phyloP scores from a whole-genome alignment of 2,113 vertebrate species.

The Podiceps cristatus region DNA sequence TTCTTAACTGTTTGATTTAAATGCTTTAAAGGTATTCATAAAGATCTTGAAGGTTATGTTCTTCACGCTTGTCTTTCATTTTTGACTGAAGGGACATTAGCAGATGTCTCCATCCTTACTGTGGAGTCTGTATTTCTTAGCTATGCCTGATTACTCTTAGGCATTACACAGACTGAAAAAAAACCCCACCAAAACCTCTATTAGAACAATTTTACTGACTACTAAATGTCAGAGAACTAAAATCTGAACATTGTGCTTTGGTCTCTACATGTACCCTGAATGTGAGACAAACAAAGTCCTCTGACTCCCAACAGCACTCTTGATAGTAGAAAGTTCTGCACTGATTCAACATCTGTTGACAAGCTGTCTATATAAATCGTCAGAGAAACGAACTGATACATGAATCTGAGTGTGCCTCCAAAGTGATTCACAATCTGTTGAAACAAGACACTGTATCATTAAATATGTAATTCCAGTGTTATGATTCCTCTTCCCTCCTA shows the following conservation, averaged over 20 bases:
- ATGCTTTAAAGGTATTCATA: background rate
- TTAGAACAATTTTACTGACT: background rate
- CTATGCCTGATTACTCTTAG: background rate
- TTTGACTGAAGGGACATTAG: background rate
- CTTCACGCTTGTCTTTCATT: background rate
- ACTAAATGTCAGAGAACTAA: background rate
- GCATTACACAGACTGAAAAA: background rate
- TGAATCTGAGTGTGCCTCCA: background rate
- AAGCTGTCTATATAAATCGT: background rate
- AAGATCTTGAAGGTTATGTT: background rate
- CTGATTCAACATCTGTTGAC: conserved; percentile 3
- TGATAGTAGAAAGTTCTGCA: background rate
- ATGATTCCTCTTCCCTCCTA: background rate
- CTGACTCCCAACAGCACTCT: background rate
- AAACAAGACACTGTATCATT: background rate
- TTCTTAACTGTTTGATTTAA: background rate
- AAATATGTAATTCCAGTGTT: background rate
- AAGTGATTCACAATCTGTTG: conserved; percentile 14
- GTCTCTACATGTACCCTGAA: background rate
- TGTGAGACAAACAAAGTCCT: background rate
- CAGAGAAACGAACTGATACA: background rate
- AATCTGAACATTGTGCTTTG: background rate
- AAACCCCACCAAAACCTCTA: background rate
- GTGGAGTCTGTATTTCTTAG: background rate
- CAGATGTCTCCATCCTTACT: background rate